Conservation (phyloP, 2,888 invertebrate species). For the Acrocera orbiculus region DNA sequence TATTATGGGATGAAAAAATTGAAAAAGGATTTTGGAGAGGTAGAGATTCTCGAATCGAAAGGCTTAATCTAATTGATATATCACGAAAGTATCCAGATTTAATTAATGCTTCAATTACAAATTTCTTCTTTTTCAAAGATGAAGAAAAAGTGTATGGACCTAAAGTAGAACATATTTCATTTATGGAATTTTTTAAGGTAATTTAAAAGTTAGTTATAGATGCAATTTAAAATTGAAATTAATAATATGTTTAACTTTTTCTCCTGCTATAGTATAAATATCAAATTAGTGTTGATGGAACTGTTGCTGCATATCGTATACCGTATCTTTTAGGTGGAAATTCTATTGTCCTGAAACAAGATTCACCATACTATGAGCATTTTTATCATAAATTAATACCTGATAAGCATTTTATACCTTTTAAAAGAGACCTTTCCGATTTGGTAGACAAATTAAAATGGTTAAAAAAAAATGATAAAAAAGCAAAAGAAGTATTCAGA, state of each 20-base stretch:
- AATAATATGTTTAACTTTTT: constrained; percentile 8
- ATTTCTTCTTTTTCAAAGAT: constrained; percentile 88
- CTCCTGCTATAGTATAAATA: constrained; percentile 63
- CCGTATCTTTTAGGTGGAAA: constrained; percentile 83
- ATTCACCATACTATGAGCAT: constrained; percentile 87
- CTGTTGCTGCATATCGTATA: constrained; percentile 88
- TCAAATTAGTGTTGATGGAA: constrained; percentile 86
- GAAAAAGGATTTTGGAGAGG: constrained; percentile 80
- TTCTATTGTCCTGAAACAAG: constrained; percentile 77
- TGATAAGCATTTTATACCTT: constrained; percentile 66
- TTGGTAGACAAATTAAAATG: constrained; percentile 59
- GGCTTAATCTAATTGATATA: constrained; percentile 66
- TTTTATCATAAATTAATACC: constrained; percentile 66
- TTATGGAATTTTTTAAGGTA: constrained; percentile 89
- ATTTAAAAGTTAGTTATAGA: constrained; percentile 18
- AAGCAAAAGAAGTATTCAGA: constrained; percentile 45
- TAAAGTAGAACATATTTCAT: constrained; percentile 64
- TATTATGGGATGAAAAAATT: constrained; percentile 54
- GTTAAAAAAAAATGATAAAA: constrained; percentile 54
- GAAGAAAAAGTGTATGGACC: constrained; percentile 74
- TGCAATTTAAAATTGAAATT: too few relatives aligned
- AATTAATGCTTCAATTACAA: constrained; percentile 81
- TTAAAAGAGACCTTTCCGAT: constrained; percentile 64
- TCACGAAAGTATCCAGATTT: constrained; percentile 56
- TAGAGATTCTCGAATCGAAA: constrained; percentile 71